phyloP scores from a whole-genome alignment of 2,888 invertebrate genomes.

The Lycocerus yunnanus region DNA sequence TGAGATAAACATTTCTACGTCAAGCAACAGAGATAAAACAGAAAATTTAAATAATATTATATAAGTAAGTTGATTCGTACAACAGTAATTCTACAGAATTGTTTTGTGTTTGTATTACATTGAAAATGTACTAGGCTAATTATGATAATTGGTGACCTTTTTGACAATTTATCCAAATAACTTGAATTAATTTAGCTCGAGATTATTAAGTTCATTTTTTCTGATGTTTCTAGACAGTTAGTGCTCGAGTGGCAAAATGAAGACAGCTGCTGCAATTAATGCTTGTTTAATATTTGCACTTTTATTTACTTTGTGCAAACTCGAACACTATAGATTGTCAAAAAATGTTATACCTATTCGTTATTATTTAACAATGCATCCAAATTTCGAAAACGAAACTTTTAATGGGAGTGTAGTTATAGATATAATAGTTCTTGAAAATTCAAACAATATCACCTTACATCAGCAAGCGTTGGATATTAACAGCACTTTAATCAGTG shows the following conservation, averaged over 20 bases:
- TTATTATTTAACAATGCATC: constrained; percentile 22
- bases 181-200: not conserved
- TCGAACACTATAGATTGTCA: constrained; percentile 15
- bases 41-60: not conserved
- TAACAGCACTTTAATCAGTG: not conserved
- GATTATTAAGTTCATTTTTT: not conserved
- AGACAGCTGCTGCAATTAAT: not conserved
- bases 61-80: not conserved
- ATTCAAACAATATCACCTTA: constrained; percentile 17
- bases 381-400: constrained; percentile 13
- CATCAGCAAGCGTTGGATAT: constrained; percentile 12
- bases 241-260: not conserved
- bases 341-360: constrained; percentile 13
- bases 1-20: not conserved
- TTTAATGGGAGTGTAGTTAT: constrained; percentile 23
- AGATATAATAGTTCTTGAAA: constrained; percentile 1
- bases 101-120: not conserved
- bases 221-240: not conserved
- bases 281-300: not conserved
- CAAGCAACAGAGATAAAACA: not conserved
- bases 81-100: not conserved
- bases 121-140: too few relatives aligned
- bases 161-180: not conserved
- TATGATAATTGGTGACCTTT: not conserved
- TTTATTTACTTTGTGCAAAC: not conserved